These are phyloP conservation scores for Cyprinodon diabolis DNA, from an alignment of 2,797 vertebrate genomes.

Conservation along the genomic window DNA sequence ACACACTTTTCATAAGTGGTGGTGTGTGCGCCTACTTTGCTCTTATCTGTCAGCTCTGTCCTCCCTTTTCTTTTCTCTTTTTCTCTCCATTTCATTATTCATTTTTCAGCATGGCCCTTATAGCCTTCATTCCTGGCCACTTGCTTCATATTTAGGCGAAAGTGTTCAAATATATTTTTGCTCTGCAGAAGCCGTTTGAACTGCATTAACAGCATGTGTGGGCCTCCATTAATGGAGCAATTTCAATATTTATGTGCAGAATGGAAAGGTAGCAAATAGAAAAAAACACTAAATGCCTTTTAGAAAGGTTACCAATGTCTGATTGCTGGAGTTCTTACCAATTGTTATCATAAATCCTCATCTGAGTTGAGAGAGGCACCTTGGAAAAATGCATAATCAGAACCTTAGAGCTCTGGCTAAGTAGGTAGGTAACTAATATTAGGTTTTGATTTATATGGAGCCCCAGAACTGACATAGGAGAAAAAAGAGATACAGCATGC, in stretches of 20 bases:
- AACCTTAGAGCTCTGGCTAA: not conserved
- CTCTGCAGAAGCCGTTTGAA: conserved; percentile 19
- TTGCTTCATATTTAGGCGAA: conserved; percentile 14
- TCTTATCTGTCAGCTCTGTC: conserved; percentile 14
- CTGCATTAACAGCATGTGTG: conserved; percentile 9
- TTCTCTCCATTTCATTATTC: conserved; percentile 21
- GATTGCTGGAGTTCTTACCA: not conserved
- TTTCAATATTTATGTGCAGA: conserved; percentile 1
- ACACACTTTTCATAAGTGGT: conserved; percentile 21
- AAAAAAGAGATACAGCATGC: no score
- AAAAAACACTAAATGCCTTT: not conserved
- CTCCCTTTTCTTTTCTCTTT: not conserved
- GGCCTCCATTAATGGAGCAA: conserved; percentile 7
- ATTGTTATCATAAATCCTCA: not conserved
- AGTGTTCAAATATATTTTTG: conserved; percentile 20
- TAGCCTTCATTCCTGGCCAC: conserved; percentile 15
- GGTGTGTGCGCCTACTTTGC: conserved; percentile 17
- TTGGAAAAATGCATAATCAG: not conserved
- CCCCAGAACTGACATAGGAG: not conserved
- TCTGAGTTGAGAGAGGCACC: not conserved
- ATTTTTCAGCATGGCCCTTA: conserved; percentile 25
- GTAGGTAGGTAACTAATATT: not conserved
- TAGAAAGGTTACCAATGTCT: not conserved
- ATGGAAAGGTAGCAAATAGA: not conserved
- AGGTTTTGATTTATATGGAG: not conserved